Conservation (phyloP, 1,140 invertebrate genomes). For the Drosophila kohkoa region DNA sequence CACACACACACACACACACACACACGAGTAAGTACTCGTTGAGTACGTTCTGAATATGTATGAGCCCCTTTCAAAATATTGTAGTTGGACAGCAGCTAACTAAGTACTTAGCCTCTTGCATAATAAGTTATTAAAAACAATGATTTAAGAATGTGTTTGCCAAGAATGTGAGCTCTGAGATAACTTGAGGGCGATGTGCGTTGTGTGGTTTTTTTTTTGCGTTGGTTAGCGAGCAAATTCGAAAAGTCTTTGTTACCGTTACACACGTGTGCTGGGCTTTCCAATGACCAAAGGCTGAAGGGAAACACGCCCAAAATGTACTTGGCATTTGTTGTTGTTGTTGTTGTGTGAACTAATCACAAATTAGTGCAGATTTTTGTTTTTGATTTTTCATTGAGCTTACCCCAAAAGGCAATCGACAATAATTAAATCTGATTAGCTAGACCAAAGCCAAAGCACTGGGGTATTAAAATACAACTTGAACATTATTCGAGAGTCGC, state of each 20-base stretch:
- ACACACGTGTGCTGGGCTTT: conserved; percentile 11
- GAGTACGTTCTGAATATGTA: conserved; percentile 3
- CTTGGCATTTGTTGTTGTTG: conserved; percentile 3
- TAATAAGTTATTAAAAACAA: conserved; percentile 2
- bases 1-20: no score
- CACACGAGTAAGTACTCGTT: background rate
- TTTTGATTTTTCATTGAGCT: no score
- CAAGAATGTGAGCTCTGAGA: background rate
- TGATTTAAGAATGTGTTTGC: conserved; percentile 1
- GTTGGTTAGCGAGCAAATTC: conserved; percentile 28
- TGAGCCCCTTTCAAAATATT: conserved; percentile 5
- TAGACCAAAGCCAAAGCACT: background rate
- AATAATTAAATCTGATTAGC: conserved; percentile 30
- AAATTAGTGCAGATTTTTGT: conserved; percentile 10
- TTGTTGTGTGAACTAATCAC: background rate
- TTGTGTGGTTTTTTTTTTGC: background rate
- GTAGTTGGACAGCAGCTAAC: background rate
- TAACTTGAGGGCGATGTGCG: background rate
- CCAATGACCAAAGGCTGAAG: background rate
- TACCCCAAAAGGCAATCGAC: background rate
- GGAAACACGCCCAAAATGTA: conserved; percentile 3
- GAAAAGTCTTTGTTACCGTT: background rate
- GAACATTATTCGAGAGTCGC: conserved; percentile 14
- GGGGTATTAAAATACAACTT: conserved; percentile 12
- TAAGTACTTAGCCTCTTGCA: conserved; percentile 13